Evolutionary conservation across 2,113 vertebrate genomes (phyloP), one percentile per base, ranked within the genome.

Genomic region (Prietella phreatophila): DNA sequence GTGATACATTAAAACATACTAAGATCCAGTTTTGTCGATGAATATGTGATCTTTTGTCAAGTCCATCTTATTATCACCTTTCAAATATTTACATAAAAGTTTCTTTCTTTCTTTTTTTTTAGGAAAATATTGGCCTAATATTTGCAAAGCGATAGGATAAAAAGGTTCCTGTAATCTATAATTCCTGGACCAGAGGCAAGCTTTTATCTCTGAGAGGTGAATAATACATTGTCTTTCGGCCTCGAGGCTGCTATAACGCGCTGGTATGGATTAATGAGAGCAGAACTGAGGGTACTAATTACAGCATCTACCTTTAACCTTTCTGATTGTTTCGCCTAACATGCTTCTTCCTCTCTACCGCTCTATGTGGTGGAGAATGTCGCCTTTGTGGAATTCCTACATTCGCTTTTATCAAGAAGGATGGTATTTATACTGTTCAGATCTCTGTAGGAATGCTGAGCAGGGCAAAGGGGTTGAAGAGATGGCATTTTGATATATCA

Each of bases 241-340:
- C 91, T 92, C 83, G 87, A 92, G 92, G 86, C 91, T 88, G 92
- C 91, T 92, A 93, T 95, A 93, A 95, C 94, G 95, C 95, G 92
- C 91, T 92, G 89, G 90, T 93, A 93, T 93, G 93, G 94, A 96
- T 95, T 95, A 95, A 95, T 94, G 94, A 95, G 93, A 93, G 91
- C 90, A 93, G 93, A 94, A 92, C 94, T 93, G 92, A 85, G 86
- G 92, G 93, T 93, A 92, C 91, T 94, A 95, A 95, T 96, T 95
- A 95, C 92, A 90, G 50, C 92, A 90, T 92, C 92, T 92, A 94
- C 93, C 92, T 93, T 92, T 94, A 93, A 94, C 94, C 93, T 95
- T 94, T 94, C 91, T 93, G 92, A 93, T 94, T 91, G 92, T 92
- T 92, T 92, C 91, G 85, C 86, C 91, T 91, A 89, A 87, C 87